Evolutionary conservation across 2,113 vertebrate species (phyloP), one percentile per base, ranked within the genome.

Genomic region (Macquaria ambigua): DNA sequence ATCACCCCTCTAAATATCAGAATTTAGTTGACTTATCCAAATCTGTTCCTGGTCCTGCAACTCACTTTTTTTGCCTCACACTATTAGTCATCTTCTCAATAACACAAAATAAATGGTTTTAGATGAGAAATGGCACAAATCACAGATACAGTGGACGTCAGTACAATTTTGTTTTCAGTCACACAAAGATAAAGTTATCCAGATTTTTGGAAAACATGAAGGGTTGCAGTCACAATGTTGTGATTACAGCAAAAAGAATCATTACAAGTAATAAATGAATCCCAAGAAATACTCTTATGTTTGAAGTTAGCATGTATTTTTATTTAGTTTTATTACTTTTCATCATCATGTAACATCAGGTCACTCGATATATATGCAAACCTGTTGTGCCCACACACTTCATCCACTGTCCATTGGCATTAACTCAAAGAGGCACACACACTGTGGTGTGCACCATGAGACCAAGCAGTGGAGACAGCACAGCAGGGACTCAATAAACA

Each of bases 401-500:
- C 39, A 67, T 77, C 72, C 83, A 67, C 46, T 6, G 23, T 55
- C 39, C 46, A 46, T 4, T 56, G 84, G 82, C 61, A 52, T 62
- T 7, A 31, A 74, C 39, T 48, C 67, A 77, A 52, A 79, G 66
- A 41, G 68, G n/a, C 46, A 3, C 80, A 62, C 74, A 76, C 66
- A 66, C 77, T 43, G 37, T 48, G 46, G 48, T 52, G 68, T 8
- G 21, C 28, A 59, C 20, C 41, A 11, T 63, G 81, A 85, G 75
- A 75, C 50, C 8, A 75, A 79, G 70, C 43, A 12, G 66, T 83
- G 78, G 80, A 83, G 85, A 88, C 87, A 71, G 83, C 83, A 39
- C 84, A 89, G 77, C 78, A 62, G 89, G 84, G 87, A 74, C 79
- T 81, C 87, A 61, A 83, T 87, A 86, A 91, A 89, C 89, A 85